Conservation (phyloP, 2,113 vertebrate species). For the Martes martes region DNA sequence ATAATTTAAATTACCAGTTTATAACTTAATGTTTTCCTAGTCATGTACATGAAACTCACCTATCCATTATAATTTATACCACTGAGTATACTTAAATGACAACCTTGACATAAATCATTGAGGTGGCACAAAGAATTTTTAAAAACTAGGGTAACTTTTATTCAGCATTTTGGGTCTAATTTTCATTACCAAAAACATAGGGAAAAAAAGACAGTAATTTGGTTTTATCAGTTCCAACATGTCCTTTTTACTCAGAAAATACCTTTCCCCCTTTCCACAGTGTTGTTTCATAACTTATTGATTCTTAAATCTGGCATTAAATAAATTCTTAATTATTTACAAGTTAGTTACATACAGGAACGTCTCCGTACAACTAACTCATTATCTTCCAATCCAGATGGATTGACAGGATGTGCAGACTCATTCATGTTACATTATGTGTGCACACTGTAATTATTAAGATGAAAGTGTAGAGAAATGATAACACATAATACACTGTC, state of each 20-base stretch:
- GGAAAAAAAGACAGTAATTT: not conserved
- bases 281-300: not conserved
- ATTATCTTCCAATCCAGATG: not conserved
- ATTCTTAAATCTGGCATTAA: not conserved
- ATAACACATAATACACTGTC: not conserved
- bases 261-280: not conserved
- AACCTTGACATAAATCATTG: not conserved
- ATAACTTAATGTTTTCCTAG: not conserved
- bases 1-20: not conserved
- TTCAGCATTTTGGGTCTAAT: not conserved
- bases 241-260: not conserved
- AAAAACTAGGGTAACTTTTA: not conserved
- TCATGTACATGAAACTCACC: not conserved
- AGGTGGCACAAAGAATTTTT: not conserved
- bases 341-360: not conserved
- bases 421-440: not conserved
- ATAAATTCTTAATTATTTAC: not conserved
- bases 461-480: not conserved
- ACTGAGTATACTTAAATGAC: not conserved
- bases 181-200: not conserved
- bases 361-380: not conserved
- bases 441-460: not conserved
- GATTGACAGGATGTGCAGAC: not conserved
- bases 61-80: not conserved
- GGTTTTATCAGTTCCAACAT: not conserved